Base-by-base conservation (phyloP, 2,888 invertebrate genomes). In the Chouioia cunea region DNA sequence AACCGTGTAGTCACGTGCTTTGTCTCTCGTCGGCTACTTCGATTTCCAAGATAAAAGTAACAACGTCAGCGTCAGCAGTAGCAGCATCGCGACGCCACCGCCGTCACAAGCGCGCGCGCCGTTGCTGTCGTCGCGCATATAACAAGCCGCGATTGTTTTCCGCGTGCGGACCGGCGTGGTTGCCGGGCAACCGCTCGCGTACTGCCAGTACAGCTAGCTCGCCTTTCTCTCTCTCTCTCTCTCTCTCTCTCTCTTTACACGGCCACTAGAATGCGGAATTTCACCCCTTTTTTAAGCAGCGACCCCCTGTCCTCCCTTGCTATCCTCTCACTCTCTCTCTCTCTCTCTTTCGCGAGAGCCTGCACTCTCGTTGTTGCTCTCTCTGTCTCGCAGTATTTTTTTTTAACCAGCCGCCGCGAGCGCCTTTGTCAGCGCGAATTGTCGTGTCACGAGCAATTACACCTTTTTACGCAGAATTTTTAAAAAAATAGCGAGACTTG, bases 101-200 rank as follows among this genome's bases (percentile, higher is more conserved):
- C 59, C 36, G 56, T 36, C 6, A n/a, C n/a, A n/a, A n/a, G n/a
- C n/a, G 36, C 47, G 20, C 48, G 18, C 58, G 50, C 46, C 59
- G 68, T 69, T 59, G 63, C 63, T 63, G 64, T 23, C 58, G 58
- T 36, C 44, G 63, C 27, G 62, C 60, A 18, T 36, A 36, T 63
- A 65, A 60, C 69, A 68, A 68, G 70, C 73, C 69, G 58, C 66
- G 72, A 76, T 72, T 76, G 75, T 74, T 74, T 75, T 77, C 73
- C 75, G 73, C 75, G 73, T 65, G 76, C 53, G 23, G 69, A 56
- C 73, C 74, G 66, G 66, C 59, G 18, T 65, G 70, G 76, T 77
- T 76, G 76, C 77, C 62, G 54, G 57, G 77, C 76, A 75, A 76
- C 76, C 70, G 65, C 65, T 72, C 75, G 74, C 72, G 73, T 73